phyloP scores from a whole-genome alignment of 2,113 vertebrate species.

The Nibea coibor region DNA sequence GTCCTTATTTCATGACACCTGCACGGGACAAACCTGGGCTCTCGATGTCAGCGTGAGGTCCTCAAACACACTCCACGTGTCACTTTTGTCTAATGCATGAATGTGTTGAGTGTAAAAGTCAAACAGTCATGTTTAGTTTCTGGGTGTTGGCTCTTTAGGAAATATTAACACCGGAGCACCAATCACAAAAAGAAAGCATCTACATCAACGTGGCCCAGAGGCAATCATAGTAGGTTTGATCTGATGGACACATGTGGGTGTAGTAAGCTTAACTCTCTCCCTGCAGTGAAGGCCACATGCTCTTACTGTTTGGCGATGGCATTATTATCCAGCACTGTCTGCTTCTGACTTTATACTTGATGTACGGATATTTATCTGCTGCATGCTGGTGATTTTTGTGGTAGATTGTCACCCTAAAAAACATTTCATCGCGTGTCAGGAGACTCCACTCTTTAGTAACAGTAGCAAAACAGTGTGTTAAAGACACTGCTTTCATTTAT shows the following conservation, averaged over 20 bases:
- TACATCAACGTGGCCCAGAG: background rate
- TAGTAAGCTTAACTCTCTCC: background rate
- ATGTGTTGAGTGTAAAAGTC: slow-evolving; percentile 6
- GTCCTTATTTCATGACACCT: slow-evolving; percentile 9
- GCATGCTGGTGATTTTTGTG: slow-evolving; percentile 1
- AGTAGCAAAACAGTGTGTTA: background rate
- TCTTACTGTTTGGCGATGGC: background rate
- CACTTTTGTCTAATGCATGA: background rate
- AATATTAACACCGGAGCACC: background rate
- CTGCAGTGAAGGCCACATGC: background rate
- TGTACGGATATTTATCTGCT: background rate
- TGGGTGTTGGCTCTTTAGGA: background rate
- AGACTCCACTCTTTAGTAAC: background rate
- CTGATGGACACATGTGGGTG: slow-evolving; percentile 9
- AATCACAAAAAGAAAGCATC: background rate
- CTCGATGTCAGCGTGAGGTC: background rate
- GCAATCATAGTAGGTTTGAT: background rate
- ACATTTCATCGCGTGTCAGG: background rate
- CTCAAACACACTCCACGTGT: too few species aligned
- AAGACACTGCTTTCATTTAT: background rate
- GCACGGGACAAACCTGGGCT: background rate
- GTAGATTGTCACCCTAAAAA: background rate
- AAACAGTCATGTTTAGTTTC: slow-evolving; percentile 13
- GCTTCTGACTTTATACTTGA: background rate
- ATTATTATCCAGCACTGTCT: slow-evolving; percentile 2